Evolutionary conservation across 2,113 vertebrate species (phyloP).

Genomic region (Dolichallabes microphthalmus): DNA sequence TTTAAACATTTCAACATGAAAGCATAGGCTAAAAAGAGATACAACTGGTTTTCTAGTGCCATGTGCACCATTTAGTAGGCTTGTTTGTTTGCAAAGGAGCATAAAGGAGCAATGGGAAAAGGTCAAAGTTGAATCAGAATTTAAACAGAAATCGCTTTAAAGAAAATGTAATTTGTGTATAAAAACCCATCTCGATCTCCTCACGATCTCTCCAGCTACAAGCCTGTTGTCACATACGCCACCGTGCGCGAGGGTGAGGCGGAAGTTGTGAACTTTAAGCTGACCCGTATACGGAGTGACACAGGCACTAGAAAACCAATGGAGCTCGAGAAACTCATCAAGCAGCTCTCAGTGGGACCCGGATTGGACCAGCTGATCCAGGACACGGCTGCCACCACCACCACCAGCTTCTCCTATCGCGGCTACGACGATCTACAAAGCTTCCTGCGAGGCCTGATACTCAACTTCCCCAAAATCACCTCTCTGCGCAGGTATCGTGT

Average conservation of each 20-base stretch:
- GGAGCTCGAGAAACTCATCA: conserved; percentile 86
- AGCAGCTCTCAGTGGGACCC: conserved; percentile 84
- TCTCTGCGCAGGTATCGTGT: conserved; percentile 72
- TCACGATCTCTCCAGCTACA: conserved; percentile 75
- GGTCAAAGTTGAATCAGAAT: no score
- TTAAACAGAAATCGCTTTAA: no score
- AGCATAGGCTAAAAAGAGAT: background rate
- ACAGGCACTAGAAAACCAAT: no score
- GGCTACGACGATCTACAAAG: conserved; percentile 81
- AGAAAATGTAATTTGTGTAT: background rate
- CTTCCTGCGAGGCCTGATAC: conserved; percentile 80
- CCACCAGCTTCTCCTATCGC: conserved; percentile 83
- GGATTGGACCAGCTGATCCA: conserved; percentile 82
- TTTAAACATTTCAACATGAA: background rate
- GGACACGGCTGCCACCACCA: conserved; percentile 73
- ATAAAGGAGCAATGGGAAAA: no score
- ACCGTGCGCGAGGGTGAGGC: conserved; percentile 74
- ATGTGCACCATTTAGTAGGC: background rate
- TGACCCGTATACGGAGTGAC: conserved; percentile 69
- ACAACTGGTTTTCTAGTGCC: background rate
- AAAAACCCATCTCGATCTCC: background rate
- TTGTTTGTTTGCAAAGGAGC: no score
- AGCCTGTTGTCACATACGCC: conserved; percentile 75
- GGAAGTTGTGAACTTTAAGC: conserved; percentile 85
- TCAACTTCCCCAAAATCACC: conserved; percentile 91